phyloP scores from a whole-genome alignment of 2,797 vertebrate species.

The Graptemys geographica region DNA sequence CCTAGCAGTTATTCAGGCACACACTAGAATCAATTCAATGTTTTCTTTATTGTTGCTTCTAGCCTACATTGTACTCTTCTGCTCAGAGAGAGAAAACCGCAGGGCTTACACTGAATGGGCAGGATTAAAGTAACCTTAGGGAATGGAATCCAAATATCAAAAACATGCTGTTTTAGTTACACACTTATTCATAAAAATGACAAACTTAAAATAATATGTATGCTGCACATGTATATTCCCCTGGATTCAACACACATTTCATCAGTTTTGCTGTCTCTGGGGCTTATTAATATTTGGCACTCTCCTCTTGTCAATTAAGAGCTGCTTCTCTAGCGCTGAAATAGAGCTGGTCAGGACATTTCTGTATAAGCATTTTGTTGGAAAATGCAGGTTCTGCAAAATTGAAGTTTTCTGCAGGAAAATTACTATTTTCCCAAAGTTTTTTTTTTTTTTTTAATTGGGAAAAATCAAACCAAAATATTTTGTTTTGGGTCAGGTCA shows the following conservation, averaged over 20 bases:
- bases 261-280: constrained; percentile 69
- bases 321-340: constrained; percentile 49
- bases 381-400: constrained; percentile 53
- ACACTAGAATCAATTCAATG: background rate
- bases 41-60: constrained; percentile 10
- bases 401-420: background rate
- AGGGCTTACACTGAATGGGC: rapidly evolving
- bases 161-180: constrained; percentile 67
- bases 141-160: constrained; percentile 49
- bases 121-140: background rate
- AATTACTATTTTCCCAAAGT: constrained; percentile 18
- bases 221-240: constrained; percentile 28
- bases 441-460: constrained; percentile 6
- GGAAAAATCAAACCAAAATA: constrained; percentile 22
- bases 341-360: constrained; percentile 59
- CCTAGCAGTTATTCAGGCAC: background rate
- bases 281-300: constrained; percentile 69
- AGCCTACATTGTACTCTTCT: rapidly evolving
- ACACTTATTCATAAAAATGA: constrained; percentile 54
- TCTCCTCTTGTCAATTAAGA: constrained; percentile 56
- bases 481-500: background rate
- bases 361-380: constrained; percentile 37
- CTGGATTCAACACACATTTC: constrained; percentile 68
- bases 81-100: background rate
- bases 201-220: constrained; percentile 66